Evolutionary conservation across 2,797 vertebrate genomes (phyloP), one percentile per base, ranked within the genome.

Genomic region (Otus scops): DNA sequence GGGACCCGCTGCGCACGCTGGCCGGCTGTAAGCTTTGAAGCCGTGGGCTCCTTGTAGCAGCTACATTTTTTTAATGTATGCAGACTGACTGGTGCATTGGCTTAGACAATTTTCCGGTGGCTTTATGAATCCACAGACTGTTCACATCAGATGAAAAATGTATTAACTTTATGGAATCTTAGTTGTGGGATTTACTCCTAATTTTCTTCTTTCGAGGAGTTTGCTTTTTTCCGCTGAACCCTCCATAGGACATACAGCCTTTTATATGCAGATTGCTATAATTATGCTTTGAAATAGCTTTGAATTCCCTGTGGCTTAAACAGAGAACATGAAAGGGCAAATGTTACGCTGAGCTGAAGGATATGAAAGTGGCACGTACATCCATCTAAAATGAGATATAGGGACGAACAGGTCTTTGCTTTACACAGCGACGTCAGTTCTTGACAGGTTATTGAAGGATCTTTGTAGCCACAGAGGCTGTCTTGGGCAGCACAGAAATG

Each of bases 211-310:
- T 88, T 97, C 76, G 94, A 97, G 95, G 82, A 97, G 57, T 96
- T 95, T 95, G 84, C 90, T 91, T 94, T 91, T 89, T 98, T 95
- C 85, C 17, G 13, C 94, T 71, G 95, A 98, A 93, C 79, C 92
- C 96, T 98, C 97, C 77, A n/a, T 97, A 98, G 97, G 96, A 98
- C 97, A 96, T 77, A 94, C 32, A 96, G 96, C 92, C 97, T 98
- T 98, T 98, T 98, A 98, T 98, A 98, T 98, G 98, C 97, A 98
- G 97, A 98, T 98, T 97, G 95, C 57, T 96, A 93, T 98, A 98
- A 98, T 98, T 98, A 98, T 88, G 91, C 98, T 98, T 98, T 98
- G 98, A 98, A 98, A 98, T 97, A 97, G 96, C 96, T 98, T 94
- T 97, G 95, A 97, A 98, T 98, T 98, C 98, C 97, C 97, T 91